Base-by-base conservation (phyloP, 1,140 invertebrate species). In the Ruditapes philippinarum region DNA sequence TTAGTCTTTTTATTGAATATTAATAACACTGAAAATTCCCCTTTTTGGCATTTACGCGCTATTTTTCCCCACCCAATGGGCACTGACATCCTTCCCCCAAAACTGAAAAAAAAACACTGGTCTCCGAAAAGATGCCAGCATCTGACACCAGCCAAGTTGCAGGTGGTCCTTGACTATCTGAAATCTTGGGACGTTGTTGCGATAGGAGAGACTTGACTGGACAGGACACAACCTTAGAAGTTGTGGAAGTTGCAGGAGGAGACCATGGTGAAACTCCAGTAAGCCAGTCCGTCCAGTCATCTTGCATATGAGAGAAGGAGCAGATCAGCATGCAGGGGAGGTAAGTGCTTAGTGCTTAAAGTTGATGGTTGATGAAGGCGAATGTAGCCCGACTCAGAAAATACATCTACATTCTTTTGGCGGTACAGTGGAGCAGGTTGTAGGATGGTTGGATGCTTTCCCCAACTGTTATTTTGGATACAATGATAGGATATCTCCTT, bases 381-480 rank as follows among this genome's bases (percentile, higher is more conserved):
- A 82, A 65, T 38, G 1, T 9, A 36, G 57, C 45, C 80, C 80
- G 4, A 82, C 60, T 17, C 80, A 82, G 42, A 62, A 33, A n/a
- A 65, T 82, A 0, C 60, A 82, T 28, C 80, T 82, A 17, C 80
- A 82, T 22, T 68, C 57, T 40, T 82, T 82, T 68, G 40, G 57
- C 4, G 80, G 57, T 19, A 65, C 80, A 9, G 80, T 82, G 33
- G 80, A 82, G 51, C 80, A 82, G 42, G 51, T 65, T 3, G 54
- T 82, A 5, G 62, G 80, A 3, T 82, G 80, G 60, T n/a, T 82
- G 19, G 57, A 82, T 25, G 40, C 80, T 0, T 82, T 82, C 42
- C 57, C 54, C 5, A 82, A 68, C n/a, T 65, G 54, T 40, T 82
- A 68, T n/a, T 68, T 82, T 38, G 80, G 80, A 22, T 62, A 60